Conservation (phyloP, 2,888 invertebrate species). For the Tetramorium bicarinatum region DNA sequence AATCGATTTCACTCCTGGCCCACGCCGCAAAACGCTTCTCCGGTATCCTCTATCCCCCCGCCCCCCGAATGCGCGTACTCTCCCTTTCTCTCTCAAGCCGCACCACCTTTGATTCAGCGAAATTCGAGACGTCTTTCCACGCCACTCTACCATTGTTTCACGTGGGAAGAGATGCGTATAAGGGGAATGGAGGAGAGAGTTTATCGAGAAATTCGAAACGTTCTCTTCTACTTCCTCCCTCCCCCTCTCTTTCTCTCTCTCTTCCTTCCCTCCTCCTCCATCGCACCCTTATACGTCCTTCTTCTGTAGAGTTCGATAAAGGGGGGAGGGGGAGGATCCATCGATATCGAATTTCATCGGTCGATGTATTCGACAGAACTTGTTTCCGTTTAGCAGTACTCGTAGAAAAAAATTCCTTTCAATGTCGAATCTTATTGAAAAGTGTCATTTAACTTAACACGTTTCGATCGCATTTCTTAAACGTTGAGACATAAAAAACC, state of each 20-base stretch:
- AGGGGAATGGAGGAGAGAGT: constrained; percentile 69
- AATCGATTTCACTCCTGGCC: constrained; percentile 81
- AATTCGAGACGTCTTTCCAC: constrained; percentile 85
- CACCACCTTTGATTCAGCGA: constrained; percentile 86
- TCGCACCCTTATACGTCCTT: not conserved
- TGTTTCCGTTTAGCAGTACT: constrained; percentile 13
- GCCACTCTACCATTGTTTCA: constrained; percentile 84
- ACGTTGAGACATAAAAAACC: not conserved
- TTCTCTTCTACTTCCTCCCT: constrained; percentile 47
- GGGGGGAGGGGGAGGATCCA: constrained; percentile 10
- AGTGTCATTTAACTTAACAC: not conserved
- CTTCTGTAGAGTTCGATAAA: constrained; percentile 54
- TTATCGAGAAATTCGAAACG: constrained; percentile 83
- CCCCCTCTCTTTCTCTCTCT: not conserved
- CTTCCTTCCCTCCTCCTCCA: constrained; percentile 4
- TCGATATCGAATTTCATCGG: constrained; percentile 72
- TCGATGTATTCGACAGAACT: constrained; percentile 59
- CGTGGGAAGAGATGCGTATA: constrained; percentile 76
- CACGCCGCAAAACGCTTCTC: constrained; percentile 62
- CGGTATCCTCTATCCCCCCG: constrained; percentile 21
- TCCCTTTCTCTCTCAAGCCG: constrained; percentile 62
- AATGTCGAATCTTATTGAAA: not conserved
- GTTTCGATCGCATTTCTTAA: not conserved
- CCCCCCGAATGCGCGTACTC: constrained; percentile 20
- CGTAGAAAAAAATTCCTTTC: constrained; percentile 10